Percentiles rank a stretch among this genome's conserved stretches.
Conservation (phyloP, 2,888 invertebrate genomes). For the Amiota communis region DNA sequence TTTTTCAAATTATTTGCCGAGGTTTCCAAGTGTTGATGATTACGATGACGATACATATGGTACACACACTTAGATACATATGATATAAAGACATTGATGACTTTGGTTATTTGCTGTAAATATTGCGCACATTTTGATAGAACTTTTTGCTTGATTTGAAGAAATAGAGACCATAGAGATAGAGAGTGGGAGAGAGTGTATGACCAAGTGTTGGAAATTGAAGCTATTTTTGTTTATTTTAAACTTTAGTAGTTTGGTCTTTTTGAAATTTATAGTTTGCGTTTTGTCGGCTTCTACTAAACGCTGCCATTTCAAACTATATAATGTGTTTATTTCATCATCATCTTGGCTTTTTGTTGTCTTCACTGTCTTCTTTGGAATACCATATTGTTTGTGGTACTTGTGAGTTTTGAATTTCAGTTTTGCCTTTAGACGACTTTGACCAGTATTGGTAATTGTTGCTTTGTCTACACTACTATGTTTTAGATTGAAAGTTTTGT, state of each 20-base stretch:
- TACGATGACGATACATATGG: slow-evolving; percentile 24
- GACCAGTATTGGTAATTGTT: too few species aligned
- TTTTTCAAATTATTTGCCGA: slow-evolving; percentile 68
- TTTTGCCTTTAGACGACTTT: too few species aligned
- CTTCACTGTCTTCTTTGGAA: too few species aligned
- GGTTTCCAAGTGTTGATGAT: slow-evolving; percentile 57
- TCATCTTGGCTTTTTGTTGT: too few species aligned
- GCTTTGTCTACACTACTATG: too few species aligned
- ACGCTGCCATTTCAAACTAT: too few species aligned
- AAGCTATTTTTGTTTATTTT: slow-evolving; percentile 53
- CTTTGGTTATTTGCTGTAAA: slow-evolving; percentile 52
- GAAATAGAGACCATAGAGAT: neutral
- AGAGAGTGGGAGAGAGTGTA: slow-evolving; percentile 33
- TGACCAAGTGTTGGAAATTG: slow-evolving; percentile 40
- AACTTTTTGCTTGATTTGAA: neutral
- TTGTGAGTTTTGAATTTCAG: too few species aligned
- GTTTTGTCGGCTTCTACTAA: slow-evolving; percentile 21
- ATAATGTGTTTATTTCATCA: too few species aligned
- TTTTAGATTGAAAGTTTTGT: too few species aligned
- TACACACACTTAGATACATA: neutral
- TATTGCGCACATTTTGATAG: slow-evolving; percentile 31
- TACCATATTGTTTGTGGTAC: too few species aligned
- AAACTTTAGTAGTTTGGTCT: slow-evolving; percentile 53
- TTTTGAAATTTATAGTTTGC: slow-evolving; percentile 55
- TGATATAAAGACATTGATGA: slow-evolving; percentile 47